A percentile compares a stretch with the other conserved stretches of the same genome.
Evolutionary conservation across 2,888 invertebrate species (phyloP).

Genomic region (Beris morrisii): DNA sequence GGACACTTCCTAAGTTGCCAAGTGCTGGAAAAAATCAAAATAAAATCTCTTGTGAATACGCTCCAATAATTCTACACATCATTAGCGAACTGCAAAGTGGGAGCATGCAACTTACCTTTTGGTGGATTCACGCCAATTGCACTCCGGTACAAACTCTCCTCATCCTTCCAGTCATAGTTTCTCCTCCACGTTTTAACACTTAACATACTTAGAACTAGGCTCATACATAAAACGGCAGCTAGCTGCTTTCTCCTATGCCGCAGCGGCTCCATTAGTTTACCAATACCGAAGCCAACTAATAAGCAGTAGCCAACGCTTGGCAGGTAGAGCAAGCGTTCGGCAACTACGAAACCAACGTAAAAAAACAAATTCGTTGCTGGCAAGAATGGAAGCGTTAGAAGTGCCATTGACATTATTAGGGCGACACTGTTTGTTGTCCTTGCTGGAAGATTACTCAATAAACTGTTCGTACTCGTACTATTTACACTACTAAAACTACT

Average conservation of each 20-base stretch:
- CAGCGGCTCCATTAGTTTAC: constrained; percentile 54
- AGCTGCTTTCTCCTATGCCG: constrained; percentile 51
- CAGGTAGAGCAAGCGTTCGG: constrained; percentile 93
- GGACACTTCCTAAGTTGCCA: constrained; percentile 94
- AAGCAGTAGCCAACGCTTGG: constrained; percentile 95
- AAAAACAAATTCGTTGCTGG: constrained; percentile 96
- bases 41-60: constrained; percentile 8
- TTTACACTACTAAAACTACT: constrained; percentile 50
- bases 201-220: constrained; percentile 67
- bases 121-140: constrained; percentile 93
- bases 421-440: constrained; percentile 47
- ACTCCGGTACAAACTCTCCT: constrained; percentile 89
- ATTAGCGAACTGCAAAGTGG: background rate
- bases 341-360: constrained; percentile 98
- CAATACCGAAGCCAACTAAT: constrained; percentile 75
- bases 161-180: constrained; percentile 90
- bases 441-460: constrained; percentile 32
- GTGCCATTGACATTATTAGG: constrained; percentile 67
- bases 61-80: background rate
- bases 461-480: background rate
- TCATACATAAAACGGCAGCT: constrained; percentile 50
- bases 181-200: constrained; percentile 77
- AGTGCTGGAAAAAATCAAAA: constrained; percentile 68
- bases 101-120: constrained; percentile 76
- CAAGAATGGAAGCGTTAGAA: constrained; percentile 88